Conservation (phyloP, 2,797 vertebrate species). For the Myotis daubentonii region DNA sequence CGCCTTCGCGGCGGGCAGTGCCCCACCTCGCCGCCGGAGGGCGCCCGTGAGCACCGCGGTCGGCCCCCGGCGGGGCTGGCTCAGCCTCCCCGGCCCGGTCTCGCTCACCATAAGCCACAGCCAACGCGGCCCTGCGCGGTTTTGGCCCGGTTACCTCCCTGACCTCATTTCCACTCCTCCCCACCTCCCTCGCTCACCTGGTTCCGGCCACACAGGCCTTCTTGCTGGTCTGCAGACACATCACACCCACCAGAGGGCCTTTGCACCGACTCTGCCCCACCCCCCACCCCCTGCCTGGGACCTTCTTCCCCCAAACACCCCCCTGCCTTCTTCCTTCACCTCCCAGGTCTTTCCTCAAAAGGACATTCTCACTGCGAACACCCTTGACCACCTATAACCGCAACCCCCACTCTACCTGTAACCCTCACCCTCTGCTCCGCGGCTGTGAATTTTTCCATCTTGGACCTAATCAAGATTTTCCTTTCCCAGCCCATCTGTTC, state of each 20-base stretch:
- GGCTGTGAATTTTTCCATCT: not conserved
- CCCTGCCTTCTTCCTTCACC: not conserved
- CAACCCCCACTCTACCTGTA: not conserved
- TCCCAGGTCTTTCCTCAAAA: not conserved
- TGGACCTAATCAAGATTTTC: no score
- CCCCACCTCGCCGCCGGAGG: not conserved
- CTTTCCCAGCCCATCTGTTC: not conserved
- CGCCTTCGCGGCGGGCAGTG: not conserved
- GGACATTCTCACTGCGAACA: not conserved
- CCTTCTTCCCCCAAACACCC: not conserved
- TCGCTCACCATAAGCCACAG: not conserved
- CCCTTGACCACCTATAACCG: not conserved
- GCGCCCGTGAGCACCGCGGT: not conserved
- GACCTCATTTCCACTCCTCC: not conserved
- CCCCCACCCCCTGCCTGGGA: not conserved
- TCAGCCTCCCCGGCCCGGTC: no score
- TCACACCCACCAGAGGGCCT: not conserved
- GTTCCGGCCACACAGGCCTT: not conserved
- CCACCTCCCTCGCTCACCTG: not conserved
- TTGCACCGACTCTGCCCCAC: not conserved
- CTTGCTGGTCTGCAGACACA: not conserved
- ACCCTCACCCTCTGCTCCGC: not conserved
- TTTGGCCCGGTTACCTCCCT: not conserved
- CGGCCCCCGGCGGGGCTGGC: not conserved
- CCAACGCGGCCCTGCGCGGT: not conserved